Percentiles rank a stretch among this genome's conserved stretches.
phyloP scores from a whole-genome alignment of 2,888 invertebrate genomes.

The Hanleya hanleyi region DNA sequence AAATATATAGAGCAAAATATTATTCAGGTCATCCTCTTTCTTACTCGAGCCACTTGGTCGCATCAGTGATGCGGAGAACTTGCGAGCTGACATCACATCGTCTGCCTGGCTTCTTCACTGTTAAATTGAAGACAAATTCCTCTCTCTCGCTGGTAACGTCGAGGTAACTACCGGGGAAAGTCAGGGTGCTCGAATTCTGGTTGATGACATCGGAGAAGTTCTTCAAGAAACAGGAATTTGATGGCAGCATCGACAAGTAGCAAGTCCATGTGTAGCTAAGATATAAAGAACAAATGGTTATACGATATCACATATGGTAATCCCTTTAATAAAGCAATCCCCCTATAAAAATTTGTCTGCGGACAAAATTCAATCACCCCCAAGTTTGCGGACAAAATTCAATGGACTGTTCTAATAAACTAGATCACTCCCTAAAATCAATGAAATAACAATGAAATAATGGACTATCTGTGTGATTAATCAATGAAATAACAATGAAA shows the following conservation, averaged over 20 bases:
- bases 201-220: constrained; percentile 26
- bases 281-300: background rate
- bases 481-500: too few species aligned
- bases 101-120: constrained; percentile 40
- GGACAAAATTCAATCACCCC: too few species aligned
- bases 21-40: too few species aligned
- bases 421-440: too few species aligned
- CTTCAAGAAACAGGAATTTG: constrained; percentile 37
- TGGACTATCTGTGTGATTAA: too few species aligned
- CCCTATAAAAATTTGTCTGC: too few species aligned
- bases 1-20: too few species aligned
- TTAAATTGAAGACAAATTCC: constrained; percentile 56
- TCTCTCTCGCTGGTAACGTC: constrained; percentile 14
- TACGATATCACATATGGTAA: background rate
- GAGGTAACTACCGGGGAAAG: constrained; percentile 40
- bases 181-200: constrained; percentile 23
- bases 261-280: constrained; percentile 39
- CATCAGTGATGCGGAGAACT: constrained; percentile 35
- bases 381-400: too few species aligned
- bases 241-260: constrained; percentile 1
- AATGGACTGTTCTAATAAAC: too few species aligned
- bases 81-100: constrained; percentile 42
- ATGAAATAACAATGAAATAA: too few species aligned
- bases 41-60: too few species aligned
- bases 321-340: background rate